Evolutionary conservation across 2,797 vertebrate species (phyloP), one percentile per base, ranked within the genome.

Genomic region (Labroides dimidiatus): DNA sequence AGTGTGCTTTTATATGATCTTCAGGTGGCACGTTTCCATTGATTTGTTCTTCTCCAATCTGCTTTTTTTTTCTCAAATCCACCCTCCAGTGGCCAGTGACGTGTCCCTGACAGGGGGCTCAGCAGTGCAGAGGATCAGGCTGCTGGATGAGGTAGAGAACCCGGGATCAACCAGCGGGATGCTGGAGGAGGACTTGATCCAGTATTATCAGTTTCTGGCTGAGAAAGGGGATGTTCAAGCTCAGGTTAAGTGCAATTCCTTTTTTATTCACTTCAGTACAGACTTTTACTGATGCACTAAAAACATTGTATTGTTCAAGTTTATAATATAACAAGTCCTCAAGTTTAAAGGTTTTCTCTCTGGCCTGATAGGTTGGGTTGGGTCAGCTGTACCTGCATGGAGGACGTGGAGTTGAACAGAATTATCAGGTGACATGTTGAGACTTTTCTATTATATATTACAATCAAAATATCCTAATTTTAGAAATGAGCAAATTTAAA

Each of bases 201-300:
- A 99, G 64, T 99, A 99, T 90, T 99, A 99, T 69, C 98, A 99
- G 86, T 99, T 99, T 78, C 90, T 99, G 70, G 98, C 98, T 49
- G 97, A 99, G 90, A 99, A 99, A 58, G 98, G 98, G 69, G 98
- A 99, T 19, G 96, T 99, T 17, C 98, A 99, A 88, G 98, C 98
- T 41, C 98, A 99, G 96, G 98, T 99, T 64, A 10, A 2, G 3
- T 21, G 10, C 17, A 4, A 8, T 50, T 19, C 1, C 3, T 12
- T 13, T 13, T 2, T 39, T 39, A 3, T 27, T 27, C 24, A 27
- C 24, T 27, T 27, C 3, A 27, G 3, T 27, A 27, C 24, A 27
- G 24, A 27, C 24, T 27, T 27, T 27, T 27, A 27, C 24, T 3
- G 24, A 3, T 27, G 3, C 24, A 27, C 3, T 27, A n/a, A n/a